These are phyloP conservation scores for Aplodontia rufa DNA, from an alignment of 2,113 vertebrate genomes.

Conservation along the genomic window DNA sequence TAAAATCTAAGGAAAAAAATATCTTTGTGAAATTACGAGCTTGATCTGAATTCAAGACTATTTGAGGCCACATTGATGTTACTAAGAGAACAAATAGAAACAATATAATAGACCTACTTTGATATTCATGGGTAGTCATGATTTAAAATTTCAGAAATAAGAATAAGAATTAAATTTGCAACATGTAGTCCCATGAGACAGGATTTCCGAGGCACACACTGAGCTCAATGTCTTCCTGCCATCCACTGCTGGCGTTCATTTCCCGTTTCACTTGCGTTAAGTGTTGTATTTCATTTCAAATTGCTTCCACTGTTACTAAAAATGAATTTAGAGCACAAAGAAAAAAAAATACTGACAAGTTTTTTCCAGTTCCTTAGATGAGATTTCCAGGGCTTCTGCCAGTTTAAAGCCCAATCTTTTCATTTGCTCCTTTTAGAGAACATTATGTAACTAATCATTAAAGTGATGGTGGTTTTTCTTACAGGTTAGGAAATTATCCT, in stretches of 20 bases:
- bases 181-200: neutral
- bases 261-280: neutral
- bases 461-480: constrained; percentile 66
- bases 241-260: rapidly evolving
- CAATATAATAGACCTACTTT: neutral
- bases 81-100: neutral
- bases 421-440: constrained; percentile 66
- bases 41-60: neutral
- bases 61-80: neutral
- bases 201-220: neutral
- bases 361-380: constrained; percentile 77
- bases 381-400: constrained; percentile 76
- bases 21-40: neutral
- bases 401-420: constrained; percentile 73
- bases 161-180: constrained; percentile 4
- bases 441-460: constrained; percentile 73
- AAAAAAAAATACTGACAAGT: constrained; percentile 48
- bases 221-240: constrained; percentile 14
- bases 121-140: neutral
- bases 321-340: constrained; percentile 57
- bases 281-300: constrained; percentile 63
- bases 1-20: neutral
- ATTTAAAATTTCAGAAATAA: constrained; percentile 33
- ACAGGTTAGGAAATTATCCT: constrained; percentile 48
- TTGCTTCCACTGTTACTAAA: constrained; percentile 56